Evolutionary conservation across 2,113 vertebrate genomes (phyloP), one percentile per base, ranked within the genome.

Genomic region (Siphamia tubifer): DNA sequence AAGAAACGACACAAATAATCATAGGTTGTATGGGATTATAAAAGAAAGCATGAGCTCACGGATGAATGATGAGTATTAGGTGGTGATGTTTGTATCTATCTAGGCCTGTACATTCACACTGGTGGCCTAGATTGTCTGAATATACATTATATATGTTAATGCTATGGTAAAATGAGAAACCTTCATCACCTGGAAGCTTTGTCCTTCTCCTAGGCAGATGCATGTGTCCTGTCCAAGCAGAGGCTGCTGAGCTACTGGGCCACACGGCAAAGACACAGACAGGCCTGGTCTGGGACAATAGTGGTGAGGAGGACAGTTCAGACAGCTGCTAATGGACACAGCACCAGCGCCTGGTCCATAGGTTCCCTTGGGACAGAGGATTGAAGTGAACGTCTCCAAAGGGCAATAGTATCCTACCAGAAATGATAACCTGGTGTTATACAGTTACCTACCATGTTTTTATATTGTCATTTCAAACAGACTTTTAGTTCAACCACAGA

Each of bases 101-200:
- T 1, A 25, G 24, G 7, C 27, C 4, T 30, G 6, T 4, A 55
- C 1, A 0, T 3, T 63, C 44, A 31, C 16, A 51, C 31, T 32
- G 24, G 32, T 20, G 47, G n/a, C 25, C 20, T 15, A 40, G 32
- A 36, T 16, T 11, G 6, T 48, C 11, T 48, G n/a, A 10, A 44
- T 1, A 47, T 12, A 43, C 23, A 51, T 35, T 11, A 30, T 30
- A 19, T 8, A 61, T 10, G 7, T 24, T 38, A 19, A 30, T 39
- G 15, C 3, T 15, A 7, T 9, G 21, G 16, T 52, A 1, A 8
- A 43, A 25, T 48, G 17, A 62, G 52, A 52, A 27, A 2, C 36
- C 15, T 15, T 19, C 28, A 20, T 40, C 84, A 98, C 96, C 95
- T 98, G 96, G 73, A 98, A 98, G 7, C 81, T 82, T 20, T 88